Conservation (phyloP, 2,113 vertebrate genomes). For the Anas platyrhynchos region DNA sequence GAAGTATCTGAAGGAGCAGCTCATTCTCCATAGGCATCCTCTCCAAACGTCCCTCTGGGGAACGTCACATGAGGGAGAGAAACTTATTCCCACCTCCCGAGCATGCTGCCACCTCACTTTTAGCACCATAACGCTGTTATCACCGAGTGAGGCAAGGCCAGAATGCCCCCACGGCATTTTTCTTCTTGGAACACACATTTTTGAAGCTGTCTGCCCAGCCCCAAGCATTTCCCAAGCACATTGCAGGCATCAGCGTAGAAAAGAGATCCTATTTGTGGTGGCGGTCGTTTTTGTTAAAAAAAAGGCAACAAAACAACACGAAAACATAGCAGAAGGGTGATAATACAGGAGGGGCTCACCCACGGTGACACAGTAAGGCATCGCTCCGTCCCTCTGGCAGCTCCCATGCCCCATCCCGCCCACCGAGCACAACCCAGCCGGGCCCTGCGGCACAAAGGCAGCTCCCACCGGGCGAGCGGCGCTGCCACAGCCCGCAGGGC, state of each 20-base stretch:
- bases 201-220: background rate
- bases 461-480: background rate
- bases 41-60: background rate
- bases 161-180: background rate
- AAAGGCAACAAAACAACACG: background rate
- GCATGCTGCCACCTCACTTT: background rate
- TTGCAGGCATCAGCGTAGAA: background rate
- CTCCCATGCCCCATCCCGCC: background rate
- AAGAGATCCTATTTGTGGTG: background rate
- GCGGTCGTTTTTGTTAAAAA: background rate
- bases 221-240: background rate
- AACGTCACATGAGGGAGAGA: background rate
- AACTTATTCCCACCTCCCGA: background rate
- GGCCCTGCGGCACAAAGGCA: background rate
- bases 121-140: rapidly evolving
- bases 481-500: background rate
- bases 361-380: background rate
- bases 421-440: background rate
- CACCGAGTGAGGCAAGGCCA: background rate
- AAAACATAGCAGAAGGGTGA: background rate
- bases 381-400: background rate
- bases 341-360: background rate
- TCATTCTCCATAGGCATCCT: rapidly evolving
- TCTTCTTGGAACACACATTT: background rate
- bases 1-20: background rate